A percentile compares a stretch with the other conserved stretches of the same genome.
These are phyloP conservation scores for Parapsyche elsis DNA, from an alignment of 1,140 invertebrate species.

Conservation along the genomic window DNA sequence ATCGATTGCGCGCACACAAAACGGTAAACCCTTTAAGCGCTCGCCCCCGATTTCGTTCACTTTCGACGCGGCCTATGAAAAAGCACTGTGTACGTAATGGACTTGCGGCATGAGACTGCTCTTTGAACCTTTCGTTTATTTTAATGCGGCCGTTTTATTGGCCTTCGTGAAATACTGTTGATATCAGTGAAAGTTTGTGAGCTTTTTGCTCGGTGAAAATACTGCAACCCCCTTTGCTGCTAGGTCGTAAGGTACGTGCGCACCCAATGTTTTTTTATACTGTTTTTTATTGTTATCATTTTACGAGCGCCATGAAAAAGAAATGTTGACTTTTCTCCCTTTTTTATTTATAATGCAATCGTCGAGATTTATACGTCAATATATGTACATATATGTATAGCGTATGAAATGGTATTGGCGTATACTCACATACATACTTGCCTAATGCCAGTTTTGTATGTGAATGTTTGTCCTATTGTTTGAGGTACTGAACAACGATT, in stretches of 20 bases:
- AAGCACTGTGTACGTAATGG: neutral
- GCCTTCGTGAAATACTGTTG: neutral
- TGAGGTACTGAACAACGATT: too few species aligned
- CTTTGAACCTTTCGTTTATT: neutral
- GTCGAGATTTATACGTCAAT: neutral
- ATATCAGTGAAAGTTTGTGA: too few species aligned
- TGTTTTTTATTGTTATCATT: conserved; percentile 10
- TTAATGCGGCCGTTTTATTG: neutral
- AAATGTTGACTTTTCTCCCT: neutral
- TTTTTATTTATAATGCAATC: neutral
- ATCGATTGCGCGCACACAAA: neutral
- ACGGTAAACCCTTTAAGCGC: neutral
- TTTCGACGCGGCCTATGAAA: neutral
- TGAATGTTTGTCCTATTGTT: too few species aligned
- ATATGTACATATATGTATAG: too few species aligned
- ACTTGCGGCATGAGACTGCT: neutral
- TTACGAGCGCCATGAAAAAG: neutral
- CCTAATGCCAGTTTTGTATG: too few species aligned
- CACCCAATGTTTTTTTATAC: neutral
- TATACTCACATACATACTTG: too few species aligned
- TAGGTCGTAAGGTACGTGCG: neutral
- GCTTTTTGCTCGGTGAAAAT: too few species aligned
- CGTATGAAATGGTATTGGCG: too few species aligned
- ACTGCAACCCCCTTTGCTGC: too few species aligned
- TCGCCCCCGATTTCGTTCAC: neutral